These are phyloP conservation scores for Lepus europaeus DNA, from an alignment of 2,113 vertebrate genomes.

Conservation along the genomic window DNA sequence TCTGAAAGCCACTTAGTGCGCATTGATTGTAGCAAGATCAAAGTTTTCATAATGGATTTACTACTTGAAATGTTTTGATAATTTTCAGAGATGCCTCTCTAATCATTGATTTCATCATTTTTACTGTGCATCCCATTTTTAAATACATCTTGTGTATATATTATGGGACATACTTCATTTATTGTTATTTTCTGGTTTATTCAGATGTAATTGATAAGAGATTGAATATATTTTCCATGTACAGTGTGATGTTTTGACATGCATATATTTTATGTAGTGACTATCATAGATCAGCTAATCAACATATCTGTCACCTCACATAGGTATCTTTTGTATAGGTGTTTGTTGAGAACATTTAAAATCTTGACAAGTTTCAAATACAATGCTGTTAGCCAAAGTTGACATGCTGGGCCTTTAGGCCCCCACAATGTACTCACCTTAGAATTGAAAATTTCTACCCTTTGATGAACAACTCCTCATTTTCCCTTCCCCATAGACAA, in stretches of 20 bases:
- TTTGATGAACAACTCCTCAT: background rate
- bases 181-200: background rate
- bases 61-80: background rate
- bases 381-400: background rate
- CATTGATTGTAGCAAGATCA: background rate
- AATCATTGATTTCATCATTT: constrained; percentile 10
- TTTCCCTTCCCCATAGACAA: background rate
- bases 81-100: constrained; percentile 13
- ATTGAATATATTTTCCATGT: background rate
- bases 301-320: background rate
- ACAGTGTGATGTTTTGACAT: background rate
- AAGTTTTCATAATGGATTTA: constrained; percentile 50
- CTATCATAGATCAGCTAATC: background rate
- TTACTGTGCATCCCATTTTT: background rate
- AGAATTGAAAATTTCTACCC: background rate
- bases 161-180: background rate
- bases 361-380: background rate
- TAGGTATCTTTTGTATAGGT: background rate
- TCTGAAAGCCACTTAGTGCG: background rate
- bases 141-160: background rate
- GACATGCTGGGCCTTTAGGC: background rate
- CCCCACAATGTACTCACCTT: background rate
- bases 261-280: background rate
- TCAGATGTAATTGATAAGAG: background rate
- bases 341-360: background rate